Evolutionary conservation across 2,113 vertebrate species (phyloP), one percentile per base, ranked within the genome.

Genomic region (Mustela nigripes): DNA sequence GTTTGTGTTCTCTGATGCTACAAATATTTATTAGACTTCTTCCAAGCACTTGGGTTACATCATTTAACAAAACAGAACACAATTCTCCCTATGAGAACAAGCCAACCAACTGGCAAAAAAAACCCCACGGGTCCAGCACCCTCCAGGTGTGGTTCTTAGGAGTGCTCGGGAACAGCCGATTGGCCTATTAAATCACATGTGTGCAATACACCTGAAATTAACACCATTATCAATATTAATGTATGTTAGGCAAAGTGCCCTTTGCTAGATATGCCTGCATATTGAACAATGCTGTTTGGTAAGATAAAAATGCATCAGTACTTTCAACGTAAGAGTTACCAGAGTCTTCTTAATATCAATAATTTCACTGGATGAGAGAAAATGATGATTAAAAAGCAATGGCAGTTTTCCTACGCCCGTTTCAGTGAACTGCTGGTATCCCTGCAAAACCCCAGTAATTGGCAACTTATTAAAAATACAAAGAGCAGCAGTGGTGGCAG

Each of bases 401-500:
- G 36, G 73, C 19, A 39, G 69, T 84, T 98, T 91, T 73, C 22
- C 48, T 90, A 50, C 22, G 26, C 58, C 80, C 16, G 50, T 84
- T 83, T 95, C 36, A 85, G 67, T 28, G 63, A 96, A 90, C 69
- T 94, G n/a, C 7, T 76, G 62, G 65, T 81, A 91, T 79, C 76
- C 45, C 21, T 67, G 71, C 58, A 96, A 93, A 90, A 95, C 88
- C 50, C 80, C 73, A 83, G 69, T 94, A 97, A 96, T 11, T 90
- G 87, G 78, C 74, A 97, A 88, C 62, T 88, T 95, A 94, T 50
- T 96, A 83, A 96, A 92, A 96, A 92, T 1, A 48, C 88, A 87
- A 84, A 96, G 86, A 95, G 65, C 67, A 50, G 81, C 53, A 36
- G 76, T 11, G 14, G 60, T 0, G 0, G 73, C 45, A 0, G 16